Percentiles rank a stretch among this genome's conserved stretches.
phyloP scores from a whole-genome alignment of 2,888 invertebrate species.

The Gibbula magus region DNA sequence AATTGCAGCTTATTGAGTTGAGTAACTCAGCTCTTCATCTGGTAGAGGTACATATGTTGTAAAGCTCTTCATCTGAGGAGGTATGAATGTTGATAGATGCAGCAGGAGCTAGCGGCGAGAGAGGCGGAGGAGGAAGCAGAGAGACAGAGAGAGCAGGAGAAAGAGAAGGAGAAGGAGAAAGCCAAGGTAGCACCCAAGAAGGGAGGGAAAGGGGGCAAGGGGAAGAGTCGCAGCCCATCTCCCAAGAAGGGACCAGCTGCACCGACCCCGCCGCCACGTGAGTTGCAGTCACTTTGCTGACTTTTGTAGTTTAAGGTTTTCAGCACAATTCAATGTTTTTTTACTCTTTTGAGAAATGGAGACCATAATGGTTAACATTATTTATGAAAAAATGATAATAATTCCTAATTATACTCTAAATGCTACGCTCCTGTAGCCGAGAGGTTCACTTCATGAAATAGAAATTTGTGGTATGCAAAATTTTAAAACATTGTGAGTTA shows the following conservation, averaged over 20 bases:
- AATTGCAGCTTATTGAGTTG: too few species aligned
- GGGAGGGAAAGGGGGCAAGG: slow-evolving; percentile 51
- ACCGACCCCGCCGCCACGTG: slow-evolving; percentile 52
- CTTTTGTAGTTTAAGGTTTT: too few species aligned
- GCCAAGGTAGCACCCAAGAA: slow-evolving; percentile 57
- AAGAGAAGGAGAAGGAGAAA: slow-evolving; percentile 62
- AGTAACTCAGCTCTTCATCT: background rate
- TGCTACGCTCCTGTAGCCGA: too few species aligned
- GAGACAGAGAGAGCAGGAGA: slow-evolving; percentile 59
- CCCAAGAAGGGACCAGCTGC: slow-evolving; percentile 69
- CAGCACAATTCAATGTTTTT: too few species aligned
- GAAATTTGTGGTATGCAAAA: too few species aligned
- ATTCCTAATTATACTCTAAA: too few species aligned
- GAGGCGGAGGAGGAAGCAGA: slow-evolving; percentile 73
- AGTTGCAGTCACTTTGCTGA: slow-evolving; percentile 11
- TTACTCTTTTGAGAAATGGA: too few species aligned
- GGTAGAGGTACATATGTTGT: background rate
- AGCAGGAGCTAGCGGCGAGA: slow-evolving; percentile 65
- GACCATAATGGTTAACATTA: too few species aligned
- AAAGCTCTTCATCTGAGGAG: background rate
- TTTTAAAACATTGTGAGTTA: too few species aligned
- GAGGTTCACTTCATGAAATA: too few species aligned
- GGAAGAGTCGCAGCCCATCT: slow-evolving; percentile 69
- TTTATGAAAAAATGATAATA: too few species aligned
- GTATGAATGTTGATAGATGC: slow-evolving; percentile 51